phyloP scores from a whole-genome alignment of 2,797 vertebrate species.

The Hirundo rustica region DNA sequence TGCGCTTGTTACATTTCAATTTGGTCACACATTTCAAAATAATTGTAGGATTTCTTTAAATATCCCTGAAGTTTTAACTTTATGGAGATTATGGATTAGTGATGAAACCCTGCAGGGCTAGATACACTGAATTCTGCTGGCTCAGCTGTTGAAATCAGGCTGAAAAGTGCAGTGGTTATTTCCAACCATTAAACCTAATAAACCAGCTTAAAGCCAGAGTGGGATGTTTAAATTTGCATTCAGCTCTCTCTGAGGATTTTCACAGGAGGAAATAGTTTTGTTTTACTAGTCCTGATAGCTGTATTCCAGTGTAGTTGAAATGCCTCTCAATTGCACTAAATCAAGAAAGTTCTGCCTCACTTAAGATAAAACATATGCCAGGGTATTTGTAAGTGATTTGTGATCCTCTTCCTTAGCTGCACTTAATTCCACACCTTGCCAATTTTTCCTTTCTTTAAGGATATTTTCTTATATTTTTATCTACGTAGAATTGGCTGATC shows the following conservation, averaged over 20 bases:
- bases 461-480: not conserved
- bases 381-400: not conserved
- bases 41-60: not conserved
- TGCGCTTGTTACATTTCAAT: not conserved
- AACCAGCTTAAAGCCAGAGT: not conserved
- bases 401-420: not conserved
- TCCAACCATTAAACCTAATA: constrained; percentile 11
- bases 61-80: not conserved
- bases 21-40: not conserved
- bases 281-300: not conserved
- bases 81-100: not conserved
- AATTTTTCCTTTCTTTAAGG: not conserved
- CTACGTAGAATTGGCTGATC: not conserved
- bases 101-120: not conserved
- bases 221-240: not conserved
- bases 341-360: not conserved
- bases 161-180: not conserved
- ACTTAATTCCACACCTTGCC: not conserved
- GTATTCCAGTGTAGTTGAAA: not conserved
- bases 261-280: not conserved
- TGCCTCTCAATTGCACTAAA: not conserved
- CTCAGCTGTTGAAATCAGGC: not conserved
- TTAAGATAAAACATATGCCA: not conserved
- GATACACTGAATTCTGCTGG: not conserved
- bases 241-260: not conserved